phyloP scores from a whole-genome alignment of 2,888 invertebrate species.

The Ornithoptera alexandrae region DNA sequence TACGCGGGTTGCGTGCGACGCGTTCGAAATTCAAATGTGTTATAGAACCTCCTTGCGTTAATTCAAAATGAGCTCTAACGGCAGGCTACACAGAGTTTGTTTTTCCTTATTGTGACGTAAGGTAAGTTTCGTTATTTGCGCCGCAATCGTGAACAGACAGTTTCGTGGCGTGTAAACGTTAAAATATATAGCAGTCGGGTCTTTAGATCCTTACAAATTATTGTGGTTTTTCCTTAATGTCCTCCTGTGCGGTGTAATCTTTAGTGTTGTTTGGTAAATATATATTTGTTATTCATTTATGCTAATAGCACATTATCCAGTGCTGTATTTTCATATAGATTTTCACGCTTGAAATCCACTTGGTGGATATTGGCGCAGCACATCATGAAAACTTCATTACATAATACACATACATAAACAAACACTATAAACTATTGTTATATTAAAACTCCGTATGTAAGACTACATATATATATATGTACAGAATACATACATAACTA shows the following conservation, averaged over 20 bases:
- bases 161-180: constrained; percentile 38
- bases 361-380: no score
- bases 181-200: constrained; percentile 23
- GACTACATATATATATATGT: no score
- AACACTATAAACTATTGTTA: no score
- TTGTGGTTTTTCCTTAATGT: constrained; percentile 36
- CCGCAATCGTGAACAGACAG: constrained; percentile 30
- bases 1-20: constrained; percentile 29
- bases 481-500: no score
- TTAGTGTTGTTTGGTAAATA: constrained; percentile 29
- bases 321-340: no score
- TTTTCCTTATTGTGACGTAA: background rate
- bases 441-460: no score
- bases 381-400: no score
- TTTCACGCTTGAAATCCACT: no score
- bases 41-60: background rate
- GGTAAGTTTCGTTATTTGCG: background rate
- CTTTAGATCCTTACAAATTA: constrained; percentile 36
- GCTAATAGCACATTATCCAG: no score
- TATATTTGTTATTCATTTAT: constrained; percentile 25
- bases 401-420: no score
- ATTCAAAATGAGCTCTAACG: constrained; percentile 6
- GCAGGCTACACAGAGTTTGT: background rate
- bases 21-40: constrained; percentile 4
- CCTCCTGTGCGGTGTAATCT: constrained; percentile 30